Conservation (phyloP, 2,797 vertebrate species). For the Eupleurogrammus muticus region DNA sequence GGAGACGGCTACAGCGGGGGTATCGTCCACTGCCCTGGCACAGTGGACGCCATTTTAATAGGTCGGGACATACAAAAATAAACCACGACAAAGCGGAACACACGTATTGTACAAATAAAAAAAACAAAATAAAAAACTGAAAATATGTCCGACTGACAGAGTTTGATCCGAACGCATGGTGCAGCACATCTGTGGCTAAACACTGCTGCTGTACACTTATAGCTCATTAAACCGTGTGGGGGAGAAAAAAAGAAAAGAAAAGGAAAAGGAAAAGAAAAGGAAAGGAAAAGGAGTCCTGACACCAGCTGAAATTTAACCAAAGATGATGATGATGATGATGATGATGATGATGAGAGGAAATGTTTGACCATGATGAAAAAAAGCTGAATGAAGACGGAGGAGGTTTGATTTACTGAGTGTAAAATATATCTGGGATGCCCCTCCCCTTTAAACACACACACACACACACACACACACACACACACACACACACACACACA, state of each 20-base stretch:
- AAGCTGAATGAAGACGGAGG: conserved; percentile 68
- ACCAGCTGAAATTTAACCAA: conserved; percentile 80
- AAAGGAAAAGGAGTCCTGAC: too few relatives aligned
- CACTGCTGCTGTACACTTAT: conserved; percentile 81
- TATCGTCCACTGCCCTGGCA: conserved; percentile 81
- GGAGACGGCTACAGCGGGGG: conserved; percentile 79
- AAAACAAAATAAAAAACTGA: too few relatives aligned
- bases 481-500: background rate
- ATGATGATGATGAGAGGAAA: conserved; percentile 59
- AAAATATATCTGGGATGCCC: conserved; percentile 72
- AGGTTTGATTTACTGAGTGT: conserved; percentile 51
- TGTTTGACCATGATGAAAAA: conserved; percentile 72
- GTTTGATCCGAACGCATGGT: conserved; percentile 92
- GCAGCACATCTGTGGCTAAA: conserved; percentile 92
- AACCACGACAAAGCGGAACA: conserved; percentile 88
- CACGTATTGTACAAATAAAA: conserved; percentile 92
- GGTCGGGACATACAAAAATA: conserved; percentile 86
- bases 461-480: too few relatives aligned
- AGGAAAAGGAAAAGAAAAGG: too few relatives aligned
- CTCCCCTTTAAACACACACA: conserved; percentile 4
- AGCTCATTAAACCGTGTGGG: conserved; percentile 81
- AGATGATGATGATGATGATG: conserved; percentile 55
- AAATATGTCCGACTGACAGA: conserved; percentile 92
- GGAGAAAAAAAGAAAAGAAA: conserved; percentile 82
- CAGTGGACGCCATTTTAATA: conserved; percentile 86